Evolutionary conservation across 1,140 invertebrate species (phyloP).

Genomic region (Hestina assimilis): DNA sequence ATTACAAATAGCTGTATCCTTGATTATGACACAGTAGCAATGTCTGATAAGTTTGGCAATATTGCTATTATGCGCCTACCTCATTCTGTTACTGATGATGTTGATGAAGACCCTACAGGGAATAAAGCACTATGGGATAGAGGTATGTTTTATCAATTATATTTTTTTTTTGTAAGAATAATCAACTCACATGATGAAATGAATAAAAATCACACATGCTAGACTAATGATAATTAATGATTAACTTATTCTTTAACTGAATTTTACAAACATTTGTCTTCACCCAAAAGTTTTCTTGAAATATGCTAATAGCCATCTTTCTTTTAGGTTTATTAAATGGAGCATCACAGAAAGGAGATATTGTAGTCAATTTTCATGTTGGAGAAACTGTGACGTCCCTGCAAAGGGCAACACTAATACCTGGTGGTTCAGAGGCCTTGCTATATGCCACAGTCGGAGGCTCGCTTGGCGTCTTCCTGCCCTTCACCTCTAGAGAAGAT

Average conservation of each 20-base stretch:
- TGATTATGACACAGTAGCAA: constrained; percentile 97
- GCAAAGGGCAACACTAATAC: constrained; percentile 97
- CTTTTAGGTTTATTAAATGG: constrained; percentile 90
- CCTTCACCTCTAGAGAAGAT: constrained; percentile 98
- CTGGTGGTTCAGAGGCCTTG: constrained; percentile 96
- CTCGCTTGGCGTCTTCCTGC: constrained; percentile 96
- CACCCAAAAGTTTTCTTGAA: background rate
- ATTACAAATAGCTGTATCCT: constrained; percentile 95
- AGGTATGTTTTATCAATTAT: constrained; percentile 65
- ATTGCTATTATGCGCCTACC: constrained; percentile 94
- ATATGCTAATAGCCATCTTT: background rate
- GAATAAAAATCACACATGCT: constrained; percentile 69
- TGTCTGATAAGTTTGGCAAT: constrained; percentile 99
- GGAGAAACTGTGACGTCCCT: constrained; percentile 95
- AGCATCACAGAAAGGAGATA: constrained; percentile 98
- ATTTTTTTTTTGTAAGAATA: background rate
- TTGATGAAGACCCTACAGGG: constrained; percentile 99
- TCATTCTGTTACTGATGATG: constrained; percentile 95
- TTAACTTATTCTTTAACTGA: constrained; percentile 59
- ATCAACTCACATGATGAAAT: constrained; percentile 55
- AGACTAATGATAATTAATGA: constrained; percentile 76
- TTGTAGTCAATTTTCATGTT: constrained; percentile 95
- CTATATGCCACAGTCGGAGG: constrained; percentile 98
- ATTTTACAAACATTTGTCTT: background rate
- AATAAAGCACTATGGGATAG: constrained; percentile 99